Conservation (phyloP, 2,888 invertebrate genomes). For the Dryomyza anilis region DNA sequence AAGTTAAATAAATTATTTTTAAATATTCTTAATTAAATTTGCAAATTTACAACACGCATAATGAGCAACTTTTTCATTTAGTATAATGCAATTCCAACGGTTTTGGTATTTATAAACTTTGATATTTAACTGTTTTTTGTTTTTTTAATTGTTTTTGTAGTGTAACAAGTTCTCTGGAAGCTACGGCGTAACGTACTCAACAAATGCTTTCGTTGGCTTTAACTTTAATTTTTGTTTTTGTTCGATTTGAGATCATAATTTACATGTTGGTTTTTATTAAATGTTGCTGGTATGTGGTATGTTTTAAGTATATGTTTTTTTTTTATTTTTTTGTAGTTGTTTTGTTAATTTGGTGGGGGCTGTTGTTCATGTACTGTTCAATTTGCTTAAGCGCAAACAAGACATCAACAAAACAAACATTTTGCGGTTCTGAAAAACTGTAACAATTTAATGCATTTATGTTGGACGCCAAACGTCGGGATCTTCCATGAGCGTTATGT, state of each 20-base stretch:
- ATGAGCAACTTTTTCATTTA: too few relatives aligned
- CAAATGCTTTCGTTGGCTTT: too few relatives aligned
- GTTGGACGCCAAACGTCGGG: conserved; percentile 93
- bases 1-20: too few relatives aligned
- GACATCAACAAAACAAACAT: conserved; percentile 1
- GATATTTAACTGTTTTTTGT: too few relatives aligned
- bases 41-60: too few relatives aligned
- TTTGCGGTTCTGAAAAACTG: neutral
- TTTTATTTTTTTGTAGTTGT: conserved; percentile 14
- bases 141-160: conserved; percentile 7
- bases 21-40: too few relatives aligned
- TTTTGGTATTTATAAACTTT: too few relatives aligned
- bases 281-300: conserved; percentile 18
- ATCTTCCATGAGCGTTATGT: conserved; percentile 88
- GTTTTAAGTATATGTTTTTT: conserved; percentile 26
- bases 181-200: too few relatives aligned
- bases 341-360: conserved; percentile 1
- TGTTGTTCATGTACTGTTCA: conserved; percentile 15
- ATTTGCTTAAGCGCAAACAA: neutral
- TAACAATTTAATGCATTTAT: conserved; percentile 65
- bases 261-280: neutral
- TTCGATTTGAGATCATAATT: neutral
- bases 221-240: neutral
- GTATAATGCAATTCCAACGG: too few relatives aligned
- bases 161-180: too few relatives aligned